A percentile compares a stretch with the other conserved stretches of the same genome.
Conservation (phyloP, 1,140 invertebrate genomes). For the Drosophila sulfurigaster region DNA sequence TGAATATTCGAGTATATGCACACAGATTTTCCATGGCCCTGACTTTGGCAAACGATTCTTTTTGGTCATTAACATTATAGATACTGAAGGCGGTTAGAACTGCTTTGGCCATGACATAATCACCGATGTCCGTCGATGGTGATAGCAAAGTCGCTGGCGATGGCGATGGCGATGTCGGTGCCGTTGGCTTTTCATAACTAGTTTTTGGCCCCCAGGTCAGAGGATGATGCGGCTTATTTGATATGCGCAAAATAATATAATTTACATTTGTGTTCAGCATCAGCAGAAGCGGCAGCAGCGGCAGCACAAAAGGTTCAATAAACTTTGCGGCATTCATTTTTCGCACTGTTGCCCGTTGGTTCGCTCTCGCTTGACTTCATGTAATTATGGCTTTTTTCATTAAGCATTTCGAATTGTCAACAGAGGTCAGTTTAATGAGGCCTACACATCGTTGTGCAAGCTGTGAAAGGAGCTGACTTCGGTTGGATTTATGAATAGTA, state of each 20-base stretch:
- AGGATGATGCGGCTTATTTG: conserved; percentile 73
- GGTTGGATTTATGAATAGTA: neutral
- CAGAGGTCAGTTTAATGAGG: conserved; percentile 67
- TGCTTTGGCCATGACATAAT: conserved; percentile 67
- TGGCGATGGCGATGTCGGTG: conserved; percentile 5
- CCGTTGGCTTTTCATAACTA: conserved; percentile 61
- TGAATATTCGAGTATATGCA: conserved; percentile 47
- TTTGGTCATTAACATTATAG: conserved; percentile 59
- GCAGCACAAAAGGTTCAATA: conserved; percentile 62
- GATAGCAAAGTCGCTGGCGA: conserved; percentile 2
- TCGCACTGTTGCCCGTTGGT: neutral
- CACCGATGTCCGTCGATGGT: conserved; percentile 12
- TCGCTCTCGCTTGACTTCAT: conserved; percentile 49
- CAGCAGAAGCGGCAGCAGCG: no score
- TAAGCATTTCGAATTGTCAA: conserved; percentile 65
- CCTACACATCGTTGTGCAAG: conserved; percentile 51
- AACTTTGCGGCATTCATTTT: conserved; percentile 52
- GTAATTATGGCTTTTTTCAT: conserved; percentile 54
- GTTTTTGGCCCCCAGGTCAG: conserved; percentile 64
- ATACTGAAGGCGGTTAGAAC: conserved; percentile 18
- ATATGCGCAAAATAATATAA: conserved; percentile 51
- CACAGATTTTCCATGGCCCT: conserved; percentile 30
- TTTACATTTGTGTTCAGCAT: conserved; percentile 42
- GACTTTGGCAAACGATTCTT: conserved; percentile 51
- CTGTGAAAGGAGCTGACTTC: conserved; percentile 49